Conservation (phyloP, 2,888 invertebrate genomes). For the Steromphala cineraria region DNA sequence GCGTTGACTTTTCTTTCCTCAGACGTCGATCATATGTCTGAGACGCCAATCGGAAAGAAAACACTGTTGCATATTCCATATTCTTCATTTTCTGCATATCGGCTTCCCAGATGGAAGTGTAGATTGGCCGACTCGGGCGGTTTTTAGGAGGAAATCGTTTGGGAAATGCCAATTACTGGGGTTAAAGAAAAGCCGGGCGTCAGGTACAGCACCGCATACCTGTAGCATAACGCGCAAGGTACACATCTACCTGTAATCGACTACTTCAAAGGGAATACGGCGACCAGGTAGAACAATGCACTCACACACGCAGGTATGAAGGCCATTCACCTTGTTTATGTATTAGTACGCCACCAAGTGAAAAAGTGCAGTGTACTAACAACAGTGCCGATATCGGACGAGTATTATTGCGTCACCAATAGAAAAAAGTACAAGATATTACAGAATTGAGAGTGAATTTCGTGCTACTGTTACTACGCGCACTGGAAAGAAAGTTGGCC, state of each 20-base stretch:
- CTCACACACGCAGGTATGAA: neutral
- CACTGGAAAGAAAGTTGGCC: no score
- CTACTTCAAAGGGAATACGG: neutral
- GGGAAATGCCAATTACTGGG: neutral
- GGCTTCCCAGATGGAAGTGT: neutral
- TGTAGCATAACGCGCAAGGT: neutral
- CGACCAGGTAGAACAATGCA: neutral
- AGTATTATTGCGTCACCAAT: no score
- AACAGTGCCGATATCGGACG: no score
- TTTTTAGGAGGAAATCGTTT: neutral
- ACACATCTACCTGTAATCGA: neutral
- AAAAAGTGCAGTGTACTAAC: no score
- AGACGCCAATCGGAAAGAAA: neutral
- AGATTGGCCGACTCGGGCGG: neutral
- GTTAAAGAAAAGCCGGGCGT: neutral
- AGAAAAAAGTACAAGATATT: no score
- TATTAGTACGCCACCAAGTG: no score
- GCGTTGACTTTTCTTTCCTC: no score
- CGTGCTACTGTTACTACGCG: no score
- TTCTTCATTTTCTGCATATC: neutral
- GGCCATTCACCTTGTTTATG: neutral
- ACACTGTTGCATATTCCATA: neutral
- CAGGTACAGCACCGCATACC: neutral
- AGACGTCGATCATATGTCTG: neutral
- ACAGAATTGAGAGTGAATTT: no score